A percentile compares a stretch with the other conserved stretches of the same genome.
Conservation (phyloP, 2,888 invertebrate species). For the Ellobium chinense region DNA sequence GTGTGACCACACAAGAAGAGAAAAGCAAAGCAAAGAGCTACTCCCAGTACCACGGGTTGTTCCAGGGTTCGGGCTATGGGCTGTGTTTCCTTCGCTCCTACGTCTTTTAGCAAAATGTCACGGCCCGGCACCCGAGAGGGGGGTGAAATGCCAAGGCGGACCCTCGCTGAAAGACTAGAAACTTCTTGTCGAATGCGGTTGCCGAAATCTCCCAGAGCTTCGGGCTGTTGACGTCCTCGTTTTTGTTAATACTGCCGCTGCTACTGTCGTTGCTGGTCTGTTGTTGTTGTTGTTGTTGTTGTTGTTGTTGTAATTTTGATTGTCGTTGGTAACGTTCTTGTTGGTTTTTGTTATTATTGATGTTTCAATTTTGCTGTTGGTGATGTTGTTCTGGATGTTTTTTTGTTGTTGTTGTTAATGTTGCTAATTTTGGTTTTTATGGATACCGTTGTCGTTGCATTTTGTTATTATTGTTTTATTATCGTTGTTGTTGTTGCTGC, state of each 20-base stretch:
- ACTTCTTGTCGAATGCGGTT: conserved; percentile 27
- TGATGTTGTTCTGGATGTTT: not conserved
- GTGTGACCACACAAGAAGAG: conserved; percentile 33
- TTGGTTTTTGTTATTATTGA: not conserved
- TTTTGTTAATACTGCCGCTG: too few relatives aligned
- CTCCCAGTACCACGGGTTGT: conserved; percentile 3
- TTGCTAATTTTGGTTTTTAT: too few relatives aligned
- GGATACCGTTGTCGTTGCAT: too few relatives aligned
- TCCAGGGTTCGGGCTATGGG: not conserved
- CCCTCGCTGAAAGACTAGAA: conserved; percentile 38
- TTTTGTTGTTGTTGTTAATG: not conserved
- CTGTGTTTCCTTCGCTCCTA: conserved; percentile 10
- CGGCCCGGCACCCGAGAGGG: conserved; percentile 22
- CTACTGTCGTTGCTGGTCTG: not conserved
- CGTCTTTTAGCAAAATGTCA: conserved; percentile 45
- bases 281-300: not conserved
- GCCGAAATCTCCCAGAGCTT: not conserved
- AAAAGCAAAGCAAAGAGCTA: not conserved
- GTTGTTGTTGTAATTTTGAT: not conserved
- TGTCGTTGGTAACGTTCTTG: not conserved
- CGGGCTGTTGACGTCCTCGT: too few relatives aligned
- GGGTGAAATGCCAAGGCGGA: conserved; percentile 29
- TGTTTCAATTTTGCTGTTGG: not conserved
- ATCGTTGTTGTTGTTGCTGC: not conserved
- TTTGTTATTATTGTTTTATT: not conserved